These are phyloP conservation scores for Archegozetes longisetosus DNA, from an alignment of 1,140 invertebrate genomes.

Conservation along the genomic window DNA sequence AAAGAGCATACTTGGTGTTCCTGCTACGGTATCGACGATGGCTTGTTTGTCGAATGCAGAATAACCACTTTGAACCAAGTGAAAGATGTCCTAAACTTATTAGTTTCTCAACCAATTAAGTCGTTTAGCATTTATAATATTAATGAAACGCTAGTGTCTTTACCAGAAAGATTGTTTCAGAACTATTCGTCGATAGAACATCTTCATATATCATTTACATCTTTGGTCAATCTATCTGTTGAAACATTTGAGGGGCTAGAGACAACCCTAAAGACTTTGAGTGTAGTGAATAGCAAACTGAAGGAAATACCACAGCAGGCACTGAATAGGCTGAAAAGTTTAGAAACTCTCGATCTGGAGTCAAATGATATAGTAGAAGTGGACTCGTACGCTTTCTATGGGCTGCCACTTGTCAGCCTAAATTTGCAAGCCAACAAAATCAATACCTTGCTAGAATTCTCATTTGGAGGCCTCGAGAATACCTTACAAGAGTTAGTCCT, in stretches of 20 bases:
- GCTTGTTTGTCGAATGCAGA: background rate
- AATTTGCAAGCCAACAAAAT: slow-evolving; percentile 69
- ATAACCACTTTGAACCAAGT: background rate
- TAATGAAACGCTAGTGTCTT: background rate
- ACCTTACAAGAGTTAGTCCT: slow-evolving; percentile 63
- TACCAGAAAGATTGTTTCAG: slow-evolving; percentile 3
- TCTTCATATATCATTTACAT: slow-evolving; percentile 56
- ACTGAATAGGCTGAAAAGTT: slow-evolving; percentile 47
- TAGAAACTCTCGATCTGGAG: slow-evolving; percentile 64
- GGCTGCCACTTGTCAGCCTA: slow-evolving; percentile 57
- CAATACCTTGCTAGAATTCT: slow-evolving; percentile 45
- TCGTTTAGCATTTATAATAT: slow-evolving; percentile 4
- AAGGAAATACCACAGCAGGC: slow-evolving; percentile 61
- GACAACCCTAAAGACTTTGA: slow-evolving; percentile 56
- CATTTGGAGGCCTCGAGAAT: slow-evolving; percentile 63
- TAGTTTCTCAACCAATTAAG: background rate
- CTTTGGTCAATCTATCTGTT: slow-evolving; percentile 52
- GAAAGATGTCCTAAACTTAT: background rate
- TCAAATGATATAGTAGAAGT: slow-evolving; percentile 64
- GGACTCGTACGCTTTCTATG: slow-evolving; percentile 69
- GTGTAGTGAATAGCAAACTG: slow-evolving; percentile 60
- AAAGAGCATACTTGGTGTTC: background rate
- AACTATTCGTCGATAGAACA: slow-evolving; percentile 40
- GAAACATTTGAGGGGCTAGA: slow-evolving; percentile 52
- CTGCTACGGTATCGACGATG: background rate